These are phyloP conservation scores for Varanus salvator DNA, from an alignment of 2,113 vertebrate species.

Conservation along the genomic window DNA sequence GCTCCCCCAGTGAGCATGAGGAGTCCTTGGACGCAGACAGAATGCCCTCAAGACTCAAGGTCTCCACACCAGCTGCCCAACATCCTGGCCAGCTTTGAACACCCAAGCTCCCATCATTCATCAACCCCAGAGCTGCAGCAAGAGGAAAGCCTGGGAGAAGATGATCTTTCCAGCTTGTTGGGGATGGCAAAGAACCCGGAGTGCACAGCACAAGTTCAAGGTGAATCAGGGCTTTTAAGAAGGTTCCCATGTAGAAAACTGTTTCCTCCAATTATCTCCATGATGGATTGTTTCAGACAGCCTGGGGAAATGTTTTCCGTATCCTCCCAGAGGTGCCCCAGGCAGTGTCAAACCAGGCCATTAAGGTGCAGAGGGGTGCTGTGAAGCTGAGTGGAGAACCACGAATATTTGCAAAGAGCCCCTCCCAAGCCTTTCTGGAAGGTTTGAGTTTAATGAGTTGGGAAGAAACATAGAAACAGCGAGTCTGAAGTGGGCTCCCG, in stretches of 20 bases:
- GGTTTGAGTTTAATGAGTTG: not conserved
- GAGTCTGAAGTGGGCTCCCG: too few relatives aligned
- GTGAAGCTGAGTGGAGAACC: not conserved
- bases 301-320: conserved; percentile 56
- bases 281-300: conserved; percentile 56
- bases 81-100: too few relatives aligned
- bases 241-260: conserved; percentile 53
- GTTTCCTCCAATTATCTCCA: conserved; percentile 54
- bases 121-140: too few relatives aligned
- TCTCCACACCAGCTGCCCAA: too few relatives aligned
- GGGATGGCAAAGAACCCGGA: not conserved
- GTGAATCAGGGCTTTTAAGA: conserved; percentile 59
- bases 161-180: not conserved
- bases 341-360: conserved; percentile 51
- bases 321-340: conserved; percentile 60
- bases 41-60: too few relatives aligned
- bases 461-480: not conserved
- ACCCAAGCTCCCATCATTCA: too few relatives aligned
- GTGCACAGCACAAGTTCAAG: conserved; percentile 47
- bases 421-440: not conserved
- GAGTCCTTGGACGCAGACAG: too few relatives aligned
- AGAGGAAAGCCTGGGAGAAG: not conserved
- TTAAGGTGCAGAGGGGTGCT: conserved; percentile 31
- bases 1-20: too few relatives aligned
- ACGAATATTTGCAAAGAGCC: not conserved